phyloP scores from a whole-genome alignment of 1,140 invertebrate genomes.

The Venustaconcha ellipsiformis region DNA sequence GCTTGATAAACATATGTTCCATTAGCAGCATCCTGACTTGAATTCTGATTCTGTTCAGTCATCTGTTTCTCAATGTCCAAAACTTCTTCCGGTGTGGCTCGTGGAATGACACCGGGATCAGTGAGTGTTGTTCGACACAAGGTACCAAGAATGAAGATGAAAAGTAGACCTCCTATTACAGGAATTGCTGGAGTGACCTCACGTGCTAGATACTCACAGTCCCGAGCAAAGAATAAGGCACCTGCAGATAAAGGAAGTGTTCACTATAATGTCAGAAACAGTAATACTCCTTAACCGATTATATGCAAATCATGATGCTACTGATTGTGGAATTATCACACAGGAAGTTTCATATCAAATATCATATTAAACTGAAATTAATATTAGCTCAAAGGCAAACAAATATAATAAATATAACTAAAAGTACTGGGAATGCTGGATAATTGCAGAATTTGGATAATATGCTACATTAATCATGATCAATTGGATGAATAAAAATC shows the following conservation, averaged over 20 bases:
- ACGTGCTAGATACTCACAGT: slow-evolving; percentile 26
- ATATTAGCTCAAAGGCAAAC: too few species aligned
- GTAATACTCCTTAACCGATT: too few species aligned
- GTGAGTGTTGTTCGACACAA: slow-evolving; percentile 25
- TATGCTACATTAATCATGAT: too few species aligned
- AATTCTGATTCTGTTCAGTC: slow-evolving; percentile 16
- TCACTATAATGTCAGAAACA: too few species aligned
- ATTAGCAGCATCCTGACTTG: slow-evolving; percentile 1
- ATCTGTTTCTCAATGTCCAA: slow-evolving; percentile 27
- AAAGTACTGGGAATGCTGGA: too few species aligned
- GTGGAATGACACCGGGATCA: slow-evolving; percentile 29
- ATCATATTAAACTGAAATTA: too few species aligned
- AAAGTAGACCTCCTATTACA: slow-evolving; percentile 26
- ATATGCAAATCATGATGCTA: too few species aligned
- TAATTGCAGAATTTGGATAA: too few species aligned
- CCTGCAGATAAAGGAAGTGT: slow-evolving; percentile 2
- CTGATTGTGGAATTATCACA: too few species aligned
- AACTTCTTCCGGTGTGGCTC: slow-evolving; percentile 24
- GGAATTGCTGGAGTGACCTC: slow-evolving; percentile 27
- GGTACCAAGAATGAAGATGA: slow-evolving; percentile 25
- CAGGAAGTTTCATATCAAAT: too few species aligned
- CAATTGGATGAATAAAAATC: too few species aligned
- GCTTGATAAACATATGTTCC: slow-evolving; percentile 5
- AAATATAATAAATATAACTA: too few species aligned
- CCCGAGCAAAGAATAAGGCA: slow-evolving; percentile 27